Conservation (phyloP, 1,140 invertebrate species). For the Scaptodrosophila lebanonensis region DNA sequence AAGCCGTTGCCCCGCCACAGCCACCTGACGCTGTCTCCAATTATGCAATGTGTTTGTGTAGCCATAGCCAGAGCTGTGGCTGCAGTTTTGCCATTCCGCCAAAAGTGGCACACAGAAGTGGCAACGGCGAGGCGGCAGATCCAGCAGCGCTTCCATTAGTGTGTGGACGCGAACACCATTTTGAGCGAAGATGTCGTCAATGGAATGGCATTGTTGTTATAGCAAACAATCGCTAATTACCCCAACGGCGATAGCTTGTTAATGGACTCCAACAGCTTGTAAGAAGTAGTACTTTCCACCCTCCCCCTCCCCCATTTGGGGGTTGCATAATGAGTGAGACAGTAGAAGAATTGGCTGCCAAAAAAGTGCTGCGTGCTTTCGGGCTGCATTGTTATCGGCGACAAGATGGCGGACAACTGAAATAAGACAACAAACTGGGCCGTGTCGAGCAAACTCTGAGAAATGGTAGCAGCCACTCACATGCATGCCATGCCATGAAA, state of each 20-base stretch:
- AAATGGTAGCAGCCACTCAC: too few relatives aligned
- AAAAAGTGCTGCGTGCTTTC: constrained; percentile 14
- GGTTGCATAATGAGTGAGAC: too few relatives aligned
- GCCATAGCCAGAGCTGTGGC: too few relatives aligned
- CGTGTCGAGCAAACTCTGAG: too few relatives aligned
- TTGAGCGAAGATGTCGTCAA: too few relatives aligned
- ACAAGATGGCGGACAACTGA: constrained; percentile 18
- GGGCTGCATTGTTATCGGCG: constrained; percentile 6
- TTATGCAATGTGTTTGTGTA: constrained; percentile 50
- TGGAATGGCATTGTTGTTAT: too few relatives aligned
- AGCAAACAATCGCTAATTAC: too few relatives aligned
- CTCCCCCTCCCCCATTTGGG: too few relatives aligned
- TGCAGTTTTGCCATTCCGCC: constrained; percentile 45
- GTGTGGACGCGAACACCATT: constrained; percentile 30
- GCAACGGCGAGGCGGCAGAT: constrained; percentile 6
- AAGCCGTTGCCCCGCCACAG: too few relatives aligned
- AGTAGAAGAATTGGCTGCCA: too few relatives aligned
- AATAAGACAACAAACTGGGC: constrained; percentile 10
- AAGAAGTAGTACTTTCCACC: too few relatives aligned
- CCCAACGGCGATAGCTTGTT: constrained; percentile 26
- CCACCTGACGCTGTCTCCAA: not conserved
- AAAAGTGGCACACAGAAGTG: constrained; percentile 56
- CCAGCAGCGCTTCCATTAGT: constrained; percentile 60
- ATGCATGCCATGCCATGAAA: too few relatives aligned
- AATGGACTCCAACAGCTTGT: constrained; percentile 53